Evolutionary conservation across 2,888 invertebrate species (phyloP).

Genomic region (Drosophila mimica): DNA sequence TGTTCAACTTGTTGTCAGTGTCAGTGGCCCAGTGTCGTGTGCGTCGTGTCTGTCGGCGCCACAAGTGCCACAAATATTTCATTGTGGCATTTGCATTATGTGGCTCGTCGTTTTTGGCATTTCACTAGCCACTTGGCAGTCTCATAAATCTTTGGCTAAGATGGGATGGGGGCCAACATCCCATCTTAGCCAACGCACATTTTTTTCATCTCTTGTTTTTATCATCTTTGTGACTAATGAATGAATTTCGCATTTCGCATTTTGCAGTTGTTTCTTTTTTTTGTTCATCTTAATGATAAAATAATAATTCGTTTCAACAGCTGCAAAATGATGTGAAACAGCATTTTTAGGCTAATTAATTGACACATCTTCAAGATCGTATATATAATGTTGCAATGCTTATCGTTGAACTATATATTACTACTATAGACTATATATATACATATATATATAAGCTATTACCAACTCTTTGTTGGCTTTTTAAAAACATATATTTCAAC

Average conservation of each 20-base stretch:
- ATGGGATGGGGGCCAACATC: too few species aligned
- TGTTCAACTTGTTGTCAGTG: constrained; percentile 61
- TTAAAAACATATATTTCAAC: not conserved
- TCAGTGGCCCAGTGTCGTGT: constrained; percentile 6
- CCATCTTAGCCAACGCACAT: constrained; percentile 19
- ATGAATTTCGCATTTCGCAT: constrained; percentile 35
- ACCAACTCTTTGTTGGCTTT: not conserved
- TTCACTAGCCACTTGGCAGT: constrained; percentile 37
- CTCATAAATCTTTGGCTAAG: constrained; percentile 54
- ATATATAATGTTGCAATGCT: not conserved
- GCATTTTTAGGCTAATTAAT: not conserved
- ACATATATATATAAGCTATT: not conserved
- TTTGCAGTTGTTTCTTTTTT: constrained; percentile 16
- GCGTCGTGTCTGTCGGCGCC: constrained; percentile 43
- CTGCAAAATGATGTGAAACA: constrained; percentile 10
- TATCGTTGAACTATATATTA: not conserved
- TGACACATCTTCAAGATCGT: constrained; percentile 30
- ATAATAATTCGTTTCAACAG: constrained; percentile 40
- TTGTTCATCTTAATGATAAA: constrained; percentile 43
- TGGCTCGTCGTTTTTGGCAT: constrained; percentile 39
- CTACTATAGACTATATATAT: not conserved
- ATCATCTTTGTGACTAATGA: constrained; percentile 33
- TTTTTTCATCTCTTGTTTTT: constrained; percentile 5
- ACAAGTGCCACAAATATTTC: constrained; percentile 76
- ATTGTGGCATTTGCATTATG: constrained; percentile 73